Evolutionary conservation across 2,888 invertebrate genomes (phyloP).

Genomic region (Halictus ligatus): DNA sequence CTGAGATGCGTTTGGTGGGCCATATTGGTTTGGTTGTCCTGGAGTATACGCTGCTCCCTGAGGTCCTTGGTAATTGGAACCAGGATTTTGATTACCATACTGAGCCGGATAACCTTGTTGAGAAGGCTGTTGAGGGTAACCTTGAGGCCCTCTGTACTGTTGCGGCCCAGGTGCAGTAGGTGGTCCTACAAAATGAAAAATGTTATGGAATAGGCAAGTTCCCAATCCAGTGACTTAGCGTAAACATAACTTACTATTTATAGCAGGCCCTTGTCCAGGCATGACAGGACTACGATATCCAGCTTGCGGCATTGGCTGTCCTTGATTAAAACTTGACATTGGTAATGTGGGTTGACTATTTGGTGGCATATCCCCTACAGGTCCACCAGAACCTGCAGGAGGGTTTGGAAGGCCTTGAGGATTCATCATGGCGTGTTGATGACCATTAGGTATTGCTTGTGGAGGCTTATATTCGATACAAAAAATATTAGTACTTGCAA

Average conservation of each 20-base stretch:
- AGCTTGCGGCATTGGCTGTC: conserved; percentile 82
- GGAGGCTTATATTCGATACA: conserved; percentile 85
- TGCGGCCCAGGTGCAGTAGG: conserved; percentile 87
- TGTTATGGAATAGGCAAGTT: background rate
- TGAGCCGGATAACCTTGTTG: conserved; percentile 87
- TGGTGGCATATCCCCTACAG: conserved; percentile 82
- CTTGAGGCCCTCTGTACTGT: conserved; percentile 85
- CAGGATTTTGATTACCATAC: conserved; percentile 86
- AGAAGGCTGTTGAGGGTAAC: conserved; percentile 89
- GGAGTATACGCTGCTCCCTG: conserved; percentile 84
- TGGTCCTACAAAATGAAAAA: conserved; percentile 80
- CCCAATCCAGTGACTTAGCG: background rate
- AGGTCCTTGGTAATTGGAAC: conserved; percentile 88
- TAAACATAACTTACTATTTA: conserved; percentile 78
- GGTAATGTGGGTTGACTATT: conserved; percentile 82
- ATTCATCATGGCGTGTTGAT: conserved; percentile 83
- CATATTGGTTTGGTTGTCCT: conserved; percentile 87
- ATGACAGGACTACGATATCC: conserved; percentile 86
- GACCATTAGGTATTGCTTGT: conserved; percentile 85
- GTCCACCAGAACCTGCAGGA: conserved; percentile 80
- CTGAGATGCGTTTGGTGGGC: conserved; percentile 87
- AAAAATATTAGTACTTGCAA: background rate
- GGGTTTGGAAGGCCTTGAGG: conserved; percentile 83
- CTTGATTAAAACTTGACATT: conserved; percentile 82
- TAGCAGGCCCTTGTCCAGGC: conserved; percentile 86